These are phyloP conservation scores for Monarcha castaneiventris DNA, from an alignment of 2,113 vertebrate species.

Conservation along the genomic window DNA sequence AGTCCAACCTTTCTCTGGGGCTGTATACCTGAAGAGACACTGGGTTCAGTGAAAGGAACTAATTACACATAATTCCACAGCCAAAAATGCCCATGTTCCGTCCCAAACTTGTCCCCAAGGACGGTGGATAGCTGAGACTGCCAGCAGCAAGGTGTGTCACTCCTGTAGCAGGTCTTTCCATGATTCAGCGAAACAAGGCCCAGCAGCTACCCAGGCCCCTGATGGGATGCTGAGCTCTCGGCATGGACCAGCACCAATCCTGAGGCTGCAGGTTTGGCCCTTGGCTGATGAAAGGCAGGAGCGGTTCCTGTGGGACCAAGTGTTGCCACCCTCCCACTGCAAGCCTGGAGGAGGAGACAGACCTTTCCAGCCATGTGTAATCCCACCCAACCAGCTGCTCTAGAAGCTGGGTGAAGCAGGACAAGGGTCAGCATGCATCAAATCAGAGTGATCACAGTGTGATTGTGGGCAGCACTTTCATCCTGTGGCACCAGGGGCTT, in stretches of 20 bases:
- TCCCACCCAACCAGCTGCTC: neutral
- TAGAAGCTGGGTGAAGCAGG: neutral
- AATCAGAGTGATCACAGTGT: rapidly evolving
- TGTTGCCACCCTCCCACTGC: neutral
- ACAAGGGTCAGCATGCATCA: rapidly evolving
- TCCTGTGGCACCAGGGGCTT: neutral
- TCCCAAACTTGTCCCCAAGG: neutral
- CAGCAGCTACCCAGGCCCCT: neutral
- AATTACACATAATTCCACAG: neutral
- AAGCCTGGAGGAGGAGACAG: neutral
- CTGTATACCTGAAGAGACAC: neutral
- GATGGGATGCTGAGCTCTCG: rapidly evolving
- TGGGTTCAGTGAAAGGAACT: neutral
- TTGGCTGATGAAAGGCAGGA: neutral
- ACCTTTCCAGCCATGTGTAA: neutral
- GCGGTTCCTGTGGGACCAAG: neutral
- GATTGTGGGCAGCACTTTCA: rapidly evolving
- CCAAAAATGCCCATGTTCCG: neutral
- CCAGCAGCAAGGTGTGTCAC: neutral
- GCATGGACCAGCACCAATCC: rapidly evolving
- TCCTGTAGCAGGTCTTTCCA: rapidly evolving
- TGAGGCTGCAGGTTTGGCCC: neutral
- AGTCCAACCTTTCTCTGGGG: neutral
- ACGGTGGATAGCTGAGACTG: neutral
- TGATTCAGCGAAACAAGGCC: neutral